Evolutionary conservation across 2,888 invertebrate species (phyloP).

Genomic region (Drosophila paucipuncta): DNA sequence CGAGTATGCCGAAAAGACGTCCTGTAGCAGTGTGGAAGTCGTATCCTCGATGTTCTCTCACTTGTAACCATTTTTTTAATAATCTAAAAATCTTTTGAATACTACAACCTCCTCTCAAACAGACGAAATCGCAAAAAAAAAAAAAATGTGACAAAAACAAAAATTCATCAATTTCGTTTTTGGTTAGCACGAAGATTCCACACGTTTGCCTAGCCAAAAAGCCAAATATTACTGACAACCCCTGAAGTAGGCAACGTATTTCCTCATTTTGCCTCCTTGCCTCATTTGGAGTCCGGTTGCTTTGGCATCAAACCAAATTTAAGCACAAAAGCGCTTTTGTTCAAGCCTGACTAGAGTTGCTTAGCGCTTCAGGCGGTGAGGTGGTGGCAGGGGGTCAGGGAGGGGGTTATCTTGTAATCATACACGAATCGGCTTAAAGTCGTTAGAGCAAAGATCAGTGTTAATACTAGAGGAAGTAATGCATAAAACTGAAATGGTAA

Average conservation of each 20-base stretch:
- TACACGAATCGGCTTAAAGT: constrained; percentile 25
- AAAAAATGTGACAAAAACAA: constrained; percentile 49
- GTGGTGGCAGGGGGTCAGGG: too few relatives aligned
- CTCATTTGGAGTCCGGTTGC: constrained; percentile 8
- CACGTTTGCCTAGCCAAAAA: constrained; percentile 28
- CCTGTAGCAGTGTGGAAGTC: constrained; percentile 16
- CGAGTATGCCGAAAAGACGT: background rate
- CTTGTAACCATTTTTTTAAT: constrained; percentile 67
- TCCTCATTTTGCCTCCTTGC: background rate
- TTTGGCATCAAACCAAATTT: constrained; percentile 50
- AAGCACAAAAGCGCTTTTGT: constrained; percentile 51
- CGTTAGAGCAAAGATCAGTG: background rate
- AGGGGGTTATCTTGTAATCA: constrained; percentile 24
- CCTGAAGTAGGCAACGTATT: constrained; percentile 44
- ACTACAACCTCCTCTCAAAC: constrained; percentile 55
- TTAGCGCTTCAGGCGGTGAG: constrained; percentile 15
- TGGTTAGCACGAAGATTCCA: constrained; percentile 29
- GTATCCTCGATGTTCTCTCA: constrained; percentile 10
- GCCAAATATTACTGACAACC: constrained; percentile 48
- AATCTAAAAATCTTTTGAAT: constrained; percentile 70
- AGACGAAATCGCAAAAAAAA: constrained; percentile 28
- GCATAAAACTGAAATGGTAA: background rate
- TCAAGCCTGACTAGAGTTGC: constrained; percentile 29
- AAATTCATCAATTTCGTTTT: constrained; percentile 63
- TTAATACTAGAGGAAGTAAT: background rate